These are phyloP conservation scores for Tiaroga cobitis DNA, from an alignment of 2,797 vertebrate species.

Conservation along the genomic window DNA sequence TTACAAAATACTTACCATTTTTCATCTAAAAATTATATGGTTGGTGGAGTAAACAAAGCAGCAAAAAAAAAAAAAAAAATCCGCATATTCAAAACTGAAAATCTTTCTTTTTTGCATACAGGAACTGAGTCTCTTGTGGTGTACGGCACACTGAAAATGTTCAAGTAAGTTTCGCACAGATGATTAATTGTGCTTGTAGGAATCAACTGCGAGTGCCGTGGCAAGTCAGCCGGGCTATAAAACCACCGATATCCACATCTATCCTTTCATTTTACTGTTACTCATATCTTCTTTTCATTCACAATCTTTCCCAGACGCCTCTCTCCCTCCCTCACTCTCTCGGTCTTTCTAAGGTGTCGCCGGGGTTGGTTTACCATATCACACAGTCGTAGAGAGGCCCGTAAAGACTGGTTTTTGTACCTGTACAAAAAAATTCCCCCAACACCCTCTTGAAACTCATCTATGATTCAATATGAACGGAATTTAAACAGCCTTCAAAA, in stretches of 20 bases:
- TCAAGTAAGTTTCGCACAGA: neutral
- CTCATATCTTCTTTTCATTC: constrained; percentile 61
- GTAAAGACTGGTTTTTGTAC: constrained; percentile 45
- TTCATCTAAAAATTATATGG: too few species aligned
- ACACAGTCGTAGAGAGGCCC: constrained; percentile 62
- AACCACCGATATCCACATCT: constrained; percentile 42
- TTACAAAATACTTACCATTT: too few species aligned
- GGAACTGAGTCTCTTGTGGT: constrained; percentile 3
- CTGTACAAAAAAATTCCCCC: constrained; percentile 47
- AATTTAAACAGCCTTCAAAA: constrained; percentile 49
- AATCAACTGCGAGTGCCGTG: neutral
- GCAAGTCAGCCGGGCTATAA: neutral
- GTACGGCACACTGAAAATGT: neutral
- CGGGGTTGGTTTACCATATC: constrained; percentile 67
- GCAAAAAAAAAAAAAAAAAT: neutral
- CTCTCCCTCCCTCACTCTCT: constrained; percentile 59
- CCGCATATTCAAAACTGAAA: neutral
- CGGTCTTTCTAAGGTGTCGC: constrained; percentile 64
- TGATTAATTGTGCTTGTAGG: constrained; percentile 17
- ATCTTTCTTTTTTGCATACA: neutral
- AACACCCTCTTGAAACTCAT: constrained; percentile 45
- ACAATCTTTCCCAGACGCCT: constrained; percentile 50
- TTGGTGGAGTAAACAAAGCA: neutral
- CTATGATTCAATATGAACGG: constrained; percentile 56
- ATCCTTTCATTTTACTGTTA: constrained; percentile 57